phyloP scores from a whole-genome alignment of 2,888 invertebrate species.

The Trimorus sp. region DNA sequence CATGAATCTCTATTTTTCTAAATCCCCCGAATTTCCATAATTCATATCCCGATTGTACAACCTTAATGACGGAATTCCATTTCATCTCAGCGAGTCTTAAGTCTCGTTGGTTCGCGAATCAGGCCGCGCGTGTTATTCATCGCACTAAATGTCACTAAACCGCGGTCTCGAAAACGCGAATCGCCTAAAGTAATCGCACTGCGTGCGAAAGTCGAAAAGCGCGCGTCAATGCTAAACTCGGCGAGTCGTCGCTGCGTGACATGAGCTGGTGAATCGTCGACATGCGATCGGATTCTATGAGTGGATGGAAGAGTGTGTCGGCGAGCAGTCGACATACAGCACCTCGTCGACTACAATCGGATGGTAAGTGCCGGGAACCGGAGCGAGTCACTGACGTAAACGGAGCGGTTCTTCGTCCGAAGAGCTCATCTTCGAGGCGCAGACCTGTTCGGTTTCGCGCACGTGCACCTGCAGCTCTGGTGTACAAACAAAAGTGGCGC shows the following conservation, averaged over 20 bases:
- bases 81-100: constrained; percentile 13
- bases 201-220: not conserved
- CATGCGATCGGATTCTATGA: too few species aligned
- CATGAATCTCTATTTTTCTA: too few species aligned
- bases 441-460: constrained; percentile 56
- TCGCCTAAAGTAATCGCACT: too few species aligned
- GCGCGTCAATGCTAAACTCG: too few species aligned
- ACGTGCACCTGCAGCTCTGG: constrained; percentile 66
- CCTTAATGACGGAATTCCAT: constrained; percentile 32
- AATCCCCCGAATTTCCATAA: too few species aligned
- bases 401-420: constrained; percentile 55
- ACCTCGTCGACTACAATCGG: constrained; percentile 15
- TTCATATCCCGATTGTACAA: too few species aligned
- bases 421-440: constrained; percentile 48
- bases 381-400: constrained; percentile 47
- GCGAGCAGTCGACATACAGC: constrained; percentile 1
- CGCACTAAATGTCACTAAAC: constrained; percentile 27
- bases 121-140: constrained; percentile 2
- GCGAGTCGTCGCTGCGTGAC: too few species aligned
- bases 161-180: not conserved
- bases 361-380: constrained; percentile 5
- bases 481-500: constrained; percentile 72
- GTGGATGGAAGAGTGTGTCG: too few species aligned
- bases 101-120: constrained; percentile 1
- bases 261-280: too few species aligned